phyloP scores from a whole-genome alignment of 64 coral and sea anemone genomes.

The Cladopsammia gracilis region DNA sequence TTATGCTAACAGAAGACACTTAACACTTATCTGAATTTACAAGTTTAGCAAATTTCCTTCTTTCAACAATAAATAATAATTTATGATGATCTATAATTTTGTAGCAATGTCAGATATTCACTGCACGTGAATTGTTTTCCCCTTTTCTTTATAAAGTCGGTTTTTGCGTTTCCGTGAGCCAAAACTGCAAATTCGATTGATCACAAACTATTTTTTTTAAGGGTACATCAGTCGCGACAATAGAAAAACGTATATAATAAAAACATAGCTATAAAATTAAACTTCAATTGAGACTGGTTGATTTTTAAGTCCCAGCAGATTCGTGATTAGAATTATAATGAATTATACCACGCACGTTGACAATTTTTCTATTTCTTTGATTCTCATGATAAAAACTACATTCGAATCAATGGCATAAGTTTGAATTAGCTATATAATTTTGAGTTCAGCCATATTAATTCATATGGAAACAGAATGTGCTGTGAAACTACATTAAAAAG shows the following conservation, averaged over 20 bases:
- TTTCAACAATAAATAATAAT: background rate
- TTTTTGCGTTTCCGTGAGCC: too few relatives aligned
- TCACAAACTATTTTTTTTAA: too few relatives aligned
- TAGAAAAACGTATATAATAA: background rate
- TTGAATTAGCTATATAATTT: background rate
- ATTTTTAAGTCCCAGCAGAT: background rate
- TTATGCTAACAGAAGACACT: slow-evolving; percentile 1
- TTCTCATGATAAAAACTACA: too few relatives aligned
- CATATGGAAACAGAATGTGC: background rate
- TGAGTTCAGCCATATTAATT: background rate
- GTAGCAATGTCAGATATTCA: background rate
- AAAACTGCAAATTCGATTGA: too few relatives aligned
- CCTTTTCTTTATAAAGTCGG: too few relatives aligned
- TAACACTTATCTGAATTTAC: background rate
- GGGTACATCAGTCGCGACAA: too few relatives aligned
- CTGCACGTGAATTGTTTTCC: background rate
- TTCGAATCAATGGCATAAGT: background rate
- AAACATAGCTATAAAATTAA: background rate
- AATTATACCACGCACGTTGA: background rate
- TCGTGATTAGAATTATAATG: background rate
- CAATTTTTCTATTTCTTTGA: background rate
- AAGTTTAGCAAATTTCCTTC: background rate
- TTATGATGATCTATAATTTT: background rate
- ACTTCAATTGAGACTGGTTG: background rate
- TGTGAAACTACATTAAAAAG: background rate